Conservation (phyloP, 2,797 vertebrate species). For the Nannoperca australis region DNA sequence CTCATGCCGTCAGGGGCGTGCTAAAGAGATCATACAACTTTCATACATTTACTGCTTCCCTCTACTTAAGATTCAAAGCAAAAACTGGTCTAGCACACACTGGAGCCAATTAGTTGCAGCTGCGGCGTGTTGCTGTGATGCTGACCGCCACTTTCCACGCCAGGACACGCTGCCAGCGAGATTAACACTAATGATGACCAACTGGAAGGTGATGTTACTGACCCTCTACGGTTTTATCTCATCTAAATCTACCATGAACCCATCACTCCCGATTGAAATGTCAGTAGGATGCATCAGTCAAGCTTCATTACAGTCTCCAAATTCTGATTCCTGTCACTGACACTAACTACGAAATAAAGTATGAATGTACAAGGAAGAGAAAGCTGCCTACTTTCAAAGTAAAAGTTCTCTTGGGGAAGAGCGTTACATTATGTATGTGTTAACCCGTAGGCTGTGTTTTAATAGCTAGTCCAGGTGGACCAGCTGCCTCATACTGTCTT, state of each 20-base stretch:
- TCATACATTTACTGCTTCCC: constrained; percentile 25
- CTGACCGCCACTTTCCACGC: constrained; percentile 24
- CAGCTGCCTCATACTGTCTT: background rate
- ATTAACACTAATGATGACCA: constrained; percentile 36
- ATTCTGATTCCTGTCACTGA: background rate
- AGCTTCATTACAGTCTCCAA: background rate
- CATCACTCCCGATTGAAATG: background rate
- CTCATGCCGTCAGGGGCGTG: background rate
- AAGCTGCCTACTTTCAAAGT: background rate
- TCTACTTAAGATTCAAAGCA: constrained; percentile 28
- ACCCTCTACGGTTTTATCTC: background rate
- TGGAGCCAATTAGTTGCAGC: constrained; percentile 52
- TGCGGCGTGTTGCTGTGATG: constrained; percentile 22
- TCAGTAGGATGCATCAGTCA: background rate
- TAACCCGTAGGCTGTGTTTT: constrained; percentile 16
- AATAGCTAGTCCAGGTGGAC: background rate
- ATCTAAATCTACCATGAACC: background rate
- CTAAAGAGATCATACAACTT: constrained; percentile 33
- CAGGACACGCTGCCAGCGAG: background rate
- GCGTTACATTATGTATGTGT: constrained; percentile 9
- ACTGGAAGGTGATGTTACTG: constrained; percentile 10
- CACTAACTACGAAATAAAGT: background rate
- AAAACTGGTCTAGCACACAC: constrained; percentile 22
- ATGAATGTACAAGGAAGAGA: background rate
- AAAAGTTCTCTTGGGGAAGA: background rate